A percentile compares a stretch with the other conserved stretches of the same genome.
These are phyloP conservation scores for Hippocampus zosterae DNA, from an alignment of 2,113 vertebrate species.

Conservation along the genomic window DNA sequence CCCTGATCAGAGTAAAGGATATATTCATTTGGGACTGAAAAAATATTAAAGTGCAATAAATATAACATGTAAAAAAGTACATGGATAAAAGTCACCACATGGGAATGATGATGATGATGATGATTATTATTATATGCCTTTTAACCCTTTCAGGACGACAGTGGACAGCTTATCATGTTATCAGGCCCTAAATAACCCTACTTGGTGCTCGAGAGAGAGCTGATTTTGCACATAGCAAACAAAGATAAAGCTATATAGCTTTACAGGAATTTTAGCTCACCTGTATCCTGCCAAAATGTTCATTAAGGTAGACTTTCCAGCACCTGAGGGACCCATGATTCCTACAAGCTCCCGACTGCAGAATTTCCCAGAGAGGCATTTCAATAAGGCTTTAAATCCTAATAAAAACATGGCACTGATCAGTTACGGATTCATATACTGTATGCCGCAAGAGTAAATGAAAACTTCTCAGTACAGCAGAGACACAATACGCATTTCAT, in stretches of 20 bases:
- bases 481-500: no score
- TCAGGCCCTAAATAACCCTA: no score
- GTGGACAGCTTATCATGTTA: no score
- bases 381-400: constrained; percentile 95
- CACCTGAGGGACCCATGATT: constrained; percentile 96
- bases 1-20: constrained; percentile 63
- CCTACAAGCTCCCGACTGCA: constrained; percentile 90
- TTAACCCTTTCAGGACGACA: no score
- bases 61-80: background rate
- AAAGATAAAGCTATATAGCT: background rate
- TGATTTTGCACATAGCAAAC: no score
- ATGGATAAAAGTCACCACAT: background rate
- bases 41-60: background rate
- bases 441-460: background rate
- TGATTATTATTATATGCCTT: no score
- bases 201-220: no score
- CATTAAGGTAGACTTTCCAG: constrained; percentile 97
- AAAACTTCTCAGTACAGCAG: background rate
- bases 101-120: no score
- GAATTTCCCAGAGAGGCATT: constrained; percentile 92
- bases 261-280: constrained; percentile 63
- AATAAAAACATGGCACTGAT: constrained; percentile 5
- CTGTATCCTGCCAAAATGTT: constrained; percentile 97
- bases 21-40: background rate
- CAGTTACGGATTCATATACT: background rate